Evolutionary conservation across 2,797 vertebrate species (phyloP), one percentile per base, ranked within the genome.

Genomic region (Karalla daura): DNA sequence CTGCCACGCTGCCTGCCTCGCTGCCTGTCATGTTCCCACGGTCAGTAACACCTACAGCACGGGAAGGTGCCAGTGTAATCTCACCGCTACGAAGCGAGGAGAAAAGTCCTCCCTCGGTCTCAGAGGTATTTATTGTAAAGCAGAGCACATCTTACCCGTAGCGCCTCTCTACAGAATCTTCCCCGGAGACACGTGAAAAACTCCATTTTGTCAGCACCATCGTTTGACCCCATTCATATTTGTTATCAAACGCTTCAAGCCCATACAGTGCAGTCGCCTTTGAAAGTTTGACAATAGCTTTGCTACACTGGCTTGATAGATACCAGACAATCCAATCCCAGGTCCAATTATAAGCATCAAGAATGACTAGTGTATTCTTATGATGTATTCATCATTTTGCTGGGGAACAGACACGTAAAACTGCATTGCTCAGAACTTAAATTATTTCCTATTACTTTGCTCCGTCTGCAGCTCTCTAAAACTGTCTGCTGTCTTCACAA

Each of bases 261-360:
- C 58, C 54, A 44, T 27, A 63, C 40, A n/a, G 35, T 52, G 24
- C 36, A 20, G 32, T 24, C n/a, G 43, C 45, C 62, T 67, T 53
- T 73, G 40, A 63, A 73, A 56, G 47, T 40, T 63, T 72, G 20
- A 63, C 55, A 80, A 74, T 53, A 20, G 49, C 49, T 59, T 63
- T 73, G 47, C 53, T 30, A 5, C 25, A 60, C 45, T 44, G 63
- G 46, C 47, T 60, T 41, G 45, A 50, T 44, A 61, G 64, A 71
- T 17, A 70, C 17, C 35, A 66, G 23, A 76, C 53, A 64, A 70
- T 62, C 47, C 60, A 79, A 60, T 65, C 49, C 36, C 43, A 65
- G 43, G 55, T 69, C 55, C 76, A 84, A 78, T 77, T 77, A 61
- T 60, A 54, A 74, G 65, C 46, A 59, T 65, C 63, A 71, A 65